Evolutionary conservation across 2,888 invertebrate species (phyloP).

Genomic region (Cyaniris semiargus): DNA sequence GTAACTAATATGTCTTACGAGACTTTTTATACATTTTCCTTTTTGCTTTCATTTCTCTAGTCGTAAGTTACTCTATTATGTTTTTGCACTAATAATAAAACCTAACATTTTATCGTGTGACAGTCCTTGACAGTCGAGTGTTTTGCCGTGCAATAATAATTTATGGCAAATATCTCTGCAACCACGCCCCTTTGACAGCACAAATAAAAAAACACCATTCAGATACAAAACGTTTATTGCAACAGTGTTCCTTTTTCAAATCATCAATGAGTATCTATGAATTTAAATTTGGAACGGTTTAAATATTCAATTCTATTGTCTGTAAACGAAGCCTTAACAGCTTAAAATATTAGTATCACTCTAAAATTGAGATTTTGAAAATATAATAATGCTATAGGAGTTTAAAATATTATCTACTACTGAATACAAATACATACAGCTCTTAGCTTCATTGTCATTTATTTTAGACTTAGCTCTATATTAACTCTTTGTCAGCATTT

Average conservation of each 20-base stretch:
- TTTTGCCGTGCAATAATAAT: conserved; percentile 64
- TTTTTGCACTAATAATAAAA: conserved; percentile 29
- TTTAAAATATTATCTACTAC: too few relatives aligned
- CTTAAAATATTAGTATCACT: neutral
- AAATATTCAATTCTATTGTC: neutral
- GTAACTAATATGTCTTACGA: neutral
- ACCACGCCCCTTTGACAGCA: conserved; percentile 58
- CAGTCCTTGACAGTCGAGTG: conserved; percentile 48
- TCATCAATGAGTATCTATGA: neutral
- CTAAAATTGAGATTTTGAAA: neutral
- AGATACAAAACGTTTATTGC: conserved; percentile 38
- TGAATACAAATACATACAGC: too few relatives aligned
- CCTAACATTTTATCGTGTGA: conserved; percentile 43
- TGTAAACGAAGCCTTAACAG: neutral
- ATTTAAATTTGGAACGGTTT: neutral
- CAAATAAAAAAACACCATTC: conserved; percentile 49
- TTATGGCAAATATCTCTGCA: conserved; percentile 53
- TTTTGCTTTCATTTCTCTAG: neutral
- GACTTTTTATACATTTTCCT: neutral
- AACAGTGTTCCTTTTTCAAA: conserved; percentile 22
- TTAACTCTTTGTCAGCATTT: too few relatives aligned
- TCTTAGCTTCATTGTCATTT: too few relatives aligned
- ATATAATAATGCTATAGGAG: neutral
- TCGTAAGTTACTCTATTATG: neutral
- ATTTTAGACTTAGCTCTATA: too few relatives aligned